Percentiles rank a stretch among this genome's conserved stretches.
These are phyloP conservation scores for Labroides dimidiatus DNA, from an alignment of 2,797 vertebrate species.

Conservation along the genomic window DNA sequence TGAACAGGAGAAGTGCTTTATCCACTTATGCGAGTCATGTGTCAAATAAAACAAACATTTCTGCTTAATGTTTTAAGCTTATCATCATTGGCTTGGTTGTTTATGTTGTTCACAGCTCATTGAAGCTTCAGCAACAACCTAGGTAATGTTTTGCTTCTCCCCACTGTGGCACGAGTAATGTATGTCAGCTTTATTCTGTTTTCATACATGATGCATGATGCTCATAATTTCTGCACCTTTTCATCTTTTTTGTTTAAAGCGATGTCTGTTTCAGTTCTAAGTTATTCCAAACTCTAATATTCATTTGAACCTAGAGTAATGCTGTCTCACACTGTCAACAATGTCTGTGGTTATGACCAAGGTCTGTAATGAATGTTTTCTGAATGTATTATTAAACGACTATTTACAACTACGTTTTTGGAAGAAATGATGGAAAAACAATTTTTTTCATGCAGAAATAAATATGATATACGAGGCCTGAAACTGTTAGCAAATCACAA, in stretches of 20 bases:
- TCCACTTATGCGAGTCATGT: conserved; percentile 29
- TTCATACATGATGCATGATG: conserved; percentile 44
- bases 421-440: too few species aligned
- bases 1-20: conserved; percentile 44
- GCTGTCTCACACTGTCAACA: conserved; percentile 2
- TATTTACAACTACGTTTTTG: background rate
- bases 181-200: conserved; percentile 15
- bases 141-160: conserved; percentile 82
- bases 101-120: conserved; percentile 87
- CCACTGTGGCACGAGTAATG: conserved; percentile 56
- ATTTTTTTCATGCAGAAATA: background rate
- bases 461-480: background rate
- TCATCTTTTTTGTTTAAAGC: background rate
- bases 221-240: conserved; percentile 8
- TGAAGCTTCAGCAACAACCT: conserved; percentile 87
- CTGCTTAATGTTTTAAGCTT: conserved; percentile 42
- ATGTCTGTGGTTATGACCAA: conserved; percentile 1
- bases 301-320: conserved; percentile 8
- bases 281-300: conserved; percentile 28
- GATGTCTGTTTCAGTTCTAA: background rate
- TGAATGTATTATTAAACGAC: background rate
- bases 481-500: background rate
- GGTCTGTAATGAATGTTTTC: background rate
- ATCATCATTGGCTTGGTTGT: conserved; percentile 73
- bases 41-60: conserved; percentile 58